Conservation (phyloP, 1,140 invertebrate genomes). For the Rhizoglyphus robini region DNA sequence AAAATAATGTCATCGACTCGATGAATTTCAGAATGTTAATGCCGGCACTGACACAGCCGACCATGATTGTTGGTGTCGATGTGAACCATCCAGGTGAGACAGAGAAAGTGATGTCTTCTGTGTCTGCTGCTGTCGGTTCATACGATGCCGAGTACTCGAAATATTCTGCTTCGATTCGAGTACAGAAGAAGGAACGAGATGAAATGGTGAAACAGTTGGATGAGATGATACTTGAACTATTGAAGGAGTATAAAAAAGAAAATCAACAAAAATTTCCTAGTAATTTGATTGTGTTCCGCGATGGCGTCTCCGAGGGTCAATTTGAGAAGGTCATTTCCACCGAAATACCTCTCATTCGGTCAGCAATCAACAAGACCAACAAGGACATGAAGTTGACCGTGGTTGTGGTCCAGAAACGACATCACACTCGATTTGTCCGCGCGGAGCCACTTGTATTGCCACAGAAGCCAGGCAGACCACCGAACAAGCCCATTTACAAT, state of each 20-base stretch:
- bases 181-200: slow-evolving; percentile 17
- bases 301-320: too few species aligned
- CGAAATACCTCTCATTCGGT: too few species aligned
- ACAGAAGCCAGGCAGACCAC: too few species aligned
- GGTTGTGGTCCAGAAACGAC: slow-evolving; percentile 22
- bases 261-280: not conserved
- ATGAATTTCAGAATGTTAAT: slow-evolving; percentile 27
- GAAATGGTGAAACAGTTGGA: slow-evolving; percentile 14
- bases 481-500: slow-evolving; percentile 3
- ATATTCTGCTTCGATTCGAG: slow-evolving; percentile 14
- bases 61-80: slow-evolving; percentile 43
- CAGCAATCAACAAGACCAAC: too few species aligned
- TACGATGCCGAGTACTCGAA: slow-evolving; percentile 11
- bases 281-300: not conserved
- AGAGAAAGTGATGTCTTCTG: slow-evolving; percentile 54
- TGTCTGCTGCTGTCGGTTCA: slow-evolving; percentile 48
- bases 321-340: too few species aligned
- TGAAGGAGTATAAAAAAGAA: slow-evolving; percentile 39
- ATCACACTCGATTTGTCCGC: slow-evolving; percentile 20
- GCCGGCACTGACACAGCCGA: not conserved
- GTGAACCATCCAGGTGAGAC: slow-evolving; percentile 65
- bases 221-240: slow-evolving; percentile 17
- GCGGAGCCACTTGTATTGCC: too few species aligned
- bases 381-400: slow-evolving; percentile 11
- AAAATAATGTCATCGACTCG: slow-evolving; percentile 49